Percentiles rank a stretch among this genome's conserved stretches.
phyloP scores from a whole-genome alignment of 1,140 invertebrate species.

The Agrilus planipennis region DNA sequence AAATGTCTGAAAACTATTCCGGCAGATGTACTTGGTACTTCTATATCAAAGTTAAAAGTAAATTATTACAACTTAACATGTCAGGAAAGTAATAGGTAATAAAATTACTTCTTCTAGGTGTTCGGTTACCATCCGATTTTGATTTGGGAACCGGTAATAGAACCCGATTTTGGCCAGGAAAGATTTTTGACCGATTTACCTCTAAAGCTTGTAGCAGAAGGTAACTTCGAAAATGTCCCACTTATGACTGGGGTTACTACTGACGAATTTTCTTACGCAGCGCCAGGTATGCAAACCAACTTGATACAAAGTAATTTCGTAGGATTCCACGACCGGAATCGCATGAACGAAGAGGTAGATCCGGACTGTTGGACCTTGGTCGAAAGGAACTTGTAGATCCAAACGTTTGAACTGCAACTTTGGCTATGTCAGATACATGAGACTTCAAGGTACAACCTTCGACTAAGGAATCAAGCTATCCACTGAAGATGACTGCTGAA shows the following conservation, averaged over 20 bases:
- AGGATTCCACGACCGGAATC: no score
- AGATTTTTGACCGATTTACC: conserved; percentile 48
- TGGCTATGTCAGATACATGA: no score
- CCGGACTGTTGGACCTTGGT: no score
- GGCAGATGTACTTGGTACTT: conserved; percentile 40
- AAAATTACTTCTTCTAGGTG: conserved; percentile 28
- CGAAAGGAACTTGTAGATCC: no score
- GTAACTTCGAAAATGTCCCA: conserved; percentile 46
- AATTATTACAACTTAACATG: conserved; percentile 9
- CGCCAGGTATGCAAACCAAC: conserved; percentile 33
- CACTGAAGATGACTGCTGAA: no score
- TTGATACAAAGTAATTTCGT: no score
- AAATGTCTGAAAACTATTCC: conserved; percentile 47
- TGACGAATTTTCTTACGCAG: conserved; percentile 46
- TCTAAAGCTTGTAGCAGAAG: conserved; percentile 37
- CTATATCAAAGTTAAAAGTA: conserved; percentile 39
- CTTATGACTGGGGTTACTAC: conserved; percentile 48
- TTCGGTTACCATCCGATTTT: conserved; percentile 42
- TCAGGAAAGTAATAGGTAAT: not conserved
- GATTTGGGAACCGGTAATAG: conserved; percentile 49
- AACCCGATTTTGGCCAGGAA: conserved; percentile 50
- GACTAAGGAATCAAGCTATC: no score
- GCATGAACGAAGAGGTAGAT: no score
- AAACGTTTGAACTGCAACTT: no score
- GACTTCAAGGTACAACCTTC: no score